Base-by-base conservation (phyloP, 2,888 invertebrate genomes). In the Rhagium mordax region DNA sequence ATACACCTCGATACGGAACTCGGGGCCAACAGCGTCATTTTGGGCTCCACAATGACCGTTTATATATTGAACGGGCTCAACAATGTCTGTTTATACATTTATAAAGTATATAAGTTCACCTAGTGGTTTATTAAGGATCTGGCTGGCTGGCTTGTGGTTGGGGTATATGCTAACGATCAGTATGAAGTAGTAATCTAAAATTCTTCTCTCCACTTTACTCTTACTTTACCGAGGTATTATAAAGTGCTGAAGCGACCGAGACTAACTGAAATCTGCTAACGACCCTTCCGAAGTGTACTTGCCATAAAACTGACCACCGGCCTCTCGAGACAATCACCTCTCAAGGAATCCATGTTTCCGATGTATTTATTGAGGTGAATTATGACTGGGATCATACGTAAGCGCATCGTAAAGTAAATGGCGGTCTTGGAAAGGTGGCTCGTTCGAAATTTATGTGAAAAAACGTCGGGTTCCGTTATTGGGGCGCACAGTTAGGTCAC, bases 321-420 rank as follows among this genome's bases (percentile, higher is more conserved):
- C 59, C 51, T 60, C 73, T 75, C 59, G 75, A 77, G 79, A 78
- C 78, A 68, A 79, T 75, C 57, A 74, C 75, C 76, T 41, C 78
- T 79, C 41, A 62, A 75, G 65, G 67, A 69, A 64, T 60, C 68
- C 55, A 74, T 79, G 79, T 71, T 74, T 64, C 41, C 70, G 79
- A 79, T 71, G 75, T 79, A 78, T 79, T 79, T 79, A 79, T 79
- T 24, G 78, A 33, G 21, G 68, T 74, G 48, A 74, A 65, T 68
- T 74, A 74, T 74, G 21, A 48, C 13, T 3, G 60, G 21, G n/a
- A 10, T 1, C 33, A 33, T 33, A n/a, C n/a, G n/a, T 41, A 4
- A 24, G 13, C 41, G n/a, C n/a, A 3, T 33, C 33, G 13, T 33
- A 33, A 33, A 1, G 13, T 33, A 33, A n/a, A n/a, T 4, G n/a